Conservation (phyloP, 2,797 vertebrate genomes). For the Lacerta agilis region DNA sequence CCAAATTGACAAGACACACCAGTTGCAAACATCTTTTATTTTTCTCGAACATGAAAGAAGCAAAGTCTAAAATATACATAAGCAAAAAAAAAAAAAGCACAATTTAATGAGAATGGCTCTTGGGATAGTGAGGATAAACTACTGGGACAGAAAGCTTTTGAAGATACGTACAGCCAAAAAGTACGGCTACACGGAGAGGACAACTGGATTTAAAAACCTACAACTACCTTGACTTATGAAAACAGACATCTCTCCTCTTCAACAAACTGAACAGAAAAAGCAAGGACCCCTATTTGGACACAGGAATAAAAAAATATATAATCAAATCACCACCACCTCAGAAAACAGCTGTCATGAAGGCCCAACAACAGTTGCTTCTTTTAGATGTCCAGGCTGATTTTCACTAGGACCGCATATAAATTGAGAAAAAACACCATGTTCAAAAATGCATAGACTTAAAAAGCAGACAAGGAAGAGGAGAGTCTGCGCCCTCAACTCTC, state of each 20-base stretch:
- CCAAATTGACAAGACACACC: constrained; percentile 23
- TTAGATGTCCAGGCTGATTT: neutral
- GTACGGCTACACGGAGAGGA: constrained; percentile 8
- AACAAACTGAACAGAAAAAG: constrained; percentile 8
- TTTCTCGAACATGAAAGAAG: constrained; percentile 39
- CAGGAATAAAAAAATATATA: neutral
- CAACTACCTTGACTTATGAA: constrained; percentile 24
- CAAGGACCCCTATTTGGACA: neutral
- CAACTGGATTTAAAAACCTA: constrained; percentile 23
- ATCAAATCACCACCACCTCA: neutral
- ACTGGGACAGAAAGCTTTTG: constrained; percentile 19
- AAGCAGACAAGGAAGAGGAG: neutral
- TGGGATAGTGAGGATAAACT: constrained; percentile 19
- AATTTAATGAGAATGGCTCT: constrained; percentile 20
- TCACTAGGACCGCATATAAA: neutral
- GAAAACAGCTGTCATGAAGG: constrained; percentile 11
- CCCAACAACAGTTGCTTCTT: neutral
- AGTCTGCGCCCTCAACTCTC: neutral
- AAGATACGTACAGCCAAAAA: constrained; percentile 35
- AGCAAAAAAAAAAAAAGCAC: constrained; percentile 39
- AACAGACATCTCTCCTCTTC: constrained; percentile 10
- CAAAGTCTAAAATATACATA: constrained; percentile 47
- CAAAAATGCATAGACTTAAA: neutral
- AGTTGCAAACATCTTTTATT: constrained; percentile 42
- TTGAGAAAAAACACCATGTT: neutral